phyloP scores from a whole-genome alignment of 2,113 vertebrate genomes.

The Microcebus griseorufus region DNA sequence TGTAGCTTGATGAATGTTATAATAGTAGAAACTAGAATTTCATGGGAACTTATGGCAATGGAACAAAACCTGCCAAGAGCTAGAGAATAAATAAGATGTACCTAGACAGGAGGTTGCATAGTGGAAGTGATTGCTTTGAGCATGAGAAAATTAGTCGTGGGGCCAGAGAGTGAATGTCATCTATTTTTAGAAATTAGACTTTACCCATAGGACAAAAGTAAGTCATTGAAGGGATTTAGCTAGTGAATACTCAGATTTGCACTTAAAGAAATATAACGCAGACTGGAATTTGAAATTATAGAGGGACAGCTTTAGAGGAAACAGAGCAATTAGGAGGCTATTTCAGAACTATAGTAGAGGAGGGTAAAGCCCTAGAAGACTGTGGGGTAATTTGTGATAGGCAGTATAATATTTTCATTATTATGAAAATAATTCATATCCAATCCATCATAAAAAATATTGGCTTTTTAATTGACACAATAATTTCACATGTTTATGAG shows the following conservation, averaged over 20 bases:
- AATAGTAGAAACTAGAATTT: not conserved
- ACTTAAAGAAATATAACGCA: not conserved
- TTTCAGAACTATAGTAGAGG: not conserved
- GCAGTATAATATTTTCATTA: not conserved
- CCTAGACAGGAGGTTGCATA: not conserved
- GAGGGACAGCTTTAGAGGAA: not conserved
- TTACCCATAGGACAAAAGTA: not conserved
- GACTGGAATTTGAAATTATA: slow-evolving; percentile 3
- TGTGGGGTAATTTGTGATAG: not conserved
- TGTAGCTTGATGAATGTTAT: not conserved
- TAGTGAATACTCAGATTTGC: not conserved
- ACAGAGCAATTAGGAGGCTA: not conserved
- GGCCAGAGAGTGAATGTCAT: not conserved
- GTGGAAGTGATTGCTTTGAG: not conserved
- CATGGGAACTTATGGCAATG: not conserved
- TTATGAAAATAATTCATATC: not conserved
- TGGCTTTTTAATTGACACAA: not conserved
- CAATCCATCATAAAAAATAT: not conserved
- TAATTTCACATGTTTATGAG: not conserved
- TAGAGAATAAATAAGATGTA: not conserved
- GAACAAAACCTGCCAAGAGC: not conserved
- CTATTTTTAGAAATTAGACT: not conserved
- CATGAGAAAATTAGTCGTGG: not conserved
- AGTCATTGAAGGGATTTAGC: not conserved
- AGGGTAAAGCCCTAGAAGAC: not conserved